Evolutionary conservation across 1,140 invertebrate species (phyloP).

Genomic region (Megalonaias nervosa): DNA sequence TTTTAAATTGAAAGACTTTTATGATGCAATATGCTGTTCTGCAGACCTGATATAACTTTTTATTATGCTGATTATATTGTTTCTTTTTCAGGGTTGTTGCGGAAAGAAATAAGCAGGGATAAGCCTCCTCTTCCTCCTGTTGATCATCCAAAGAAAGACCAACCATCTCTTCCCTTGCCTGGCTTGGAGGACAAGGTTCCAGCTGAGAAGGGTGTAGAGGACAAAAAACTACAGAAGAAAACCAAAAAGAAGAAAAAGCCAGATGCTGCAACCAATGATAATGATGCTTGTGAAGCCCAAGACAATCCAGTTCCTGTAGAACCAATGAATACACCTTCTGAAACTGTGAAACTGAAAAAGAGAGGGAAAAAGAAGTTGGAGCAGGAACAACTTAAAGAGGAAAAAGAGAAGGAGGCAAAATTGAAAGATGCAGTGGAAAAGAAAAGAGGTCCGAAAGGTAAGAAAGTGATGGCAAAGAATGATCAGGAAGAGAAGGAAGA

Average conservation of each 20-base stretch:
- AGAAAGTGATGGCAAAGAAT: slow-evolving; percentile 19
- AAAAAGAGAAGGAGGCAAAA: slow-evolving; percentile 26
- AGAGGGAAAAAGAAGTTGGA: slow-evolving; percentile 10
- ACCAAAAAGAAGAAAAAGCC: slow-evolving; percentile 20
- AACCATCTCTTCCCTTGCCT: neutral
- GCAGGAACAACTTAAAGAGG: neutral
- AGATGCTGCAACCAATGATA: slow-evolving; percentile 20
- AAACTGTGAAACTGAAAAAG: slow-evolving; percentile 11
- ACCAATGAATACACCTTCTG: slow-evolving; percentile 7
- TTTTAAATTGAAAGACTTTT: too few species aligned
- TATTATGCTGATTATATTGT: too few species aligned
- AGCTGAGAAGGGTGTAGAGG: slow-evolving; percentile 1
- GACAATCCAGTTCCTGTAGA: slow-evolving; percentile 12
- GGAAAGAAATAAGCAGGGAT: slow-evolving; percentile 30
- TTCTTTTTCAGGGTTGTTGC: slow-evolving; percentile 27
- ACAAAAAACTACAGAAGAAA: slow-evolving; percentile 13
- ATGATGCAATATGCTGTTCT: too few species aligned
- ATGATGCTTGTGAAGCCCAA: slow-evolving; percentile 10
- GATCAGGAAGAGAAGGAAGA: slow-evolving; percentile 23
- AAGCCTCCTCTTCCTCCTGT: slow-evolving; percentile 34
- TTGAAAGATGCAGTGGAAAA: slow-evolving; percentile 8
- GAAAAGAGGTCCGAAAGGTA: slow-evolving; percentile 25
- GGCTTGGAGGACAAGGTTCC: slow-evolving; percentile 1
- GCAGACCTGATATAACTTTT: too few species aligned
- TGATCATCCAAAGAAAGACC: slow-evolving; percentile 2